Percentiles rank a stretch among this genome's conserved stretches.
Conservation (phyloP, 2,113 vertebrate genomes). For the Camelus bactrianus region DNA sequence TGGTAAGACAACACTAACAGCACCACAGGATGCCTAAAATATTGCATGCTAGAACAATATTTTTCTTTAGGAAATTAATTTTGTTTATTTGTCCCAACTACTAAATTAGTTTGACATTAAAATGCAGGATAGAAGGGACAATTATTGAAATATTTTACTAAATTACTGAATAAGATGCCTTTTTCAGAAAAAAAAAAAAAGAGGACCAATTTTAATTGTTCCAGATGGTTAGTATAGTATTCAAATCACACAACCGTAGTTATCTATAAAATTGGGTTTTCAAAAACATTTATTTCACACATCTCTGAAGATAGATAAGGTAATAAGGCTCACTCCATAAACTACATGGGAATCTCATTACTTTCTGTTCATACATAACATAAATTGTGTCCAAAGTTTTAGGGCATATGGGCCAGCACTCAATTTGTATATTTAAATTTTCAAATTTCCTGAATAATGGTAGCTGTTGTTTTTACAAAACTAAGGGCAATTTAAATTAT, state of each 20-base stretch:
- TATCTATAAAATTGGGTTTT: background rate
- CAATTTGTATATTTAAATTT: slow-evolving; percentile 81
- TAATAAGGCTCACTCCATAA: slow-evolving; percentile 50
- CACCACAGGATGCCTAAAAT: slow-evolving; percentile 94
- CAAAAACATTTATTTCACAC: background rate
- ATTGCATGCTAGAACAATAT: slow-evolving; percentile 92
- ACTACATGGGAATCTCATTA: slow-evolving; percentile 39
- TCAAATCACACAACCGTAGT: background rate
- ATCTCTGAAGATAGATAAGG: background rate
- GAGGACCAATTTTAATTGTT: background rate
- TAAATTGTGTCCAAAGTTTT: slow-evolving; percentile 29
- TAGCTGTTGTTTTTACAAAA: slow-evolving; percentile 81
- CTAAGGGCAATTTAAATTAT: slow-evolving; percentile 81
- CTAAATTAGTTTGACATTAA: slow-evolving; percentile 84
- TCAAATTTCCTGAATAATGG: slow-evolving; percentile 82
- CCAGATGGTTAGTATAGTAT: background rate
- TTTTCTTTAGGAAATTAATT: slow-evolving; percentile 88
- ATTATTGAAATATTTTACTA: slow-evolving; percentile 83
- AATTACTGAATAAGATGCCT: slow-evolving; percentile 43
- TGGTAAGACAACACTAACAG: slow-evolving; percentile 88
- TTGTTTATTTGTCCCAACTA: slow-evolving; percentile 77
- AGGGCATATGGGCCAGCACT: slow-evolving; percentile 69
- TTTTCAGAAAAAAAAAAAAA: slow-evolving; percentile 31
- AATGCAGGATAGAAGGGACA: slow-evolving; percentile 78
- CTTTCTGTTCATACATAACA: slow-evolving; percentile 5